phyloP scores from a whole-genome alignment of 2,113 vertebrate genomes.

The Cyrtonyx montezumae region DNA sequence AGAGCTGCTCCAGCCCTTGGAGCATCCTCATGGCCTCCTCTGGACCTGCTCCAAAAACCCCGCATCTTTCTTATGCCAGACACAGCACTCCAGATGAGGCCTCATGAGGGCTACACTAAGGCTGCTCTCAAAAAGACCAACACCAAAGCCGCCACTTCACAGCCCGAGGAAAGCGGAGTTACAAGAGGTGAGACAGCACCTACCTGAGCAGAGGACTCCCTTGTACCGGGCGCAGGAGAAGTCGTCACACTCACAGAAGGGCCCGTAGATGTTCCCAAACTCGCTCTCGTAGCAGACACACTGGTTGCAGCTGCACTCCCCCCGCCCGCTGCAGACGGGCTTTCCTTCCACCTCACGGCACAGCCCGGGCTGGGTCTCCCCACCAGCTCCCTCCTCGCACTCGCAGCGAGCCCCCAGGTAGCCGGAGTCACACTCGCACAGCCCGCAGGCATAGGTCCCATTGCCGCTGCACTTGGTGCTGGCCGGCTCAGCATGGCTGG shows the following conservation, averaged over 20 bases:
- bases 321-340: conserved; percentile 91
- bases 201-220: conserved; percentile 96
- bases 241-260: conserved; percentile 96
- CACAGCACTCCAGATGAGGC: not conserved
- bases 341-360: conserved; percentile 92
- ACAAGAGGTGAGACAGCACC: conserved; percentile 15
- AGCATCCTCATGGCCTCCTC: not conserved
- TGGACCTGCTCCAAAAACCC: not conserved
- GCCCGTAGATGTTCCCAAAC: conserved; percentile 95
- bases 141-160: not conserved
- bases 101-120: not conserved
- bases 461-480: conserved; percentile 88
- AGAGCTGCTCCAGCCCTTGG: not conserved
- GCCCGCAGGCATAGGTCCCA: conserved; percentile 88
- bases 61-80: not conserved
- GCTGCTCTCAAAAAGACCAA: not conserved
- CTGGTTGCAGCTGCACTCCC: conserved; percentile 96
- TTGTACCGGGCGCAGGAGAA: conserved; percentile 96
- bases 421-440: conserved; percentile 86
- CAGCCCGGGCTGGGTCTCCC: conserved; percentile 78
- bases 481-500: conserved; percentile 45
- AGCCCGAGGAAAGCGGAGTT: fast-evolving
- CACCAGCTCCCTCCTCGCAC: conserved; percentile 88
- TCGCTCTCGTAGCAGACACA: conserved; percentile 95
- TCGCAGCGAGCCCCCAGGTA: conserved; percentile 91